Conservation (phyloP, 2,888 invertebrate genomes). For the Penaeus monodon region DNA sequence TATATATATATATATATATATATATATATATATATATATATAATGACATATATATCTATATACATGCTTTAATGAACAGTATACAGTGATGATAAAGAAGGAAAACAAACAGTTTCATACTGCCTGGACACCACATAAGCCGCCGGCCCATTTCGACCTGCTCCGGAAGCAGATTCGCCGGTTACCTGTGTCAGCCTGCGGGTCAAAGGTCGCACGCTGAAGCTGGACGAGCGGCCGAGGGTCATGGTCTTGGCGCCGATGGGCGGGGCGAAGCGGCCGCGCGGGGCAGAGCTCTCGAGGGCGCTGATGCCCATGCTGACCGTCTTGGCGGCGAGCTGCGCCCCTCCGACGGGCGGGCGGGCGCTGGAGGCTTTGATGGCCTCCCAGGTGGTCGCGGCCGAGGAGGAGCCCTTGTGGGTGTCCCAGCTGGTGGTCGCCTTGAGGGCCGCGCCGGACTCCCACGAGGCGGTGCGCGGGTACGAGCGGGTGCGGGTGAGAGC, state of each 20-base stretch:
- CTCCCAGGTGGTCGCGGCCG: slow-evolving; percentile 6
- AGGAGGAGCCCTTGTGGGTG: slow-evolving; percentile 1
- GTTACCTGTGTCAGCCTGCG: slow-evolving; percentile 27
- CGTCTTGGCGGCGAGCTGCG: no score
- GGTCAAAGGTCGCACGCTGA: slow-evolving; percentile 36
- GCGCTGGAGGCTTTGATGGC: background rate
- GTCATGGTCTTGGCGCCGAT: slow-evolving; percentile 40
- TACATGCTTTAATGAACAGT: background rate
- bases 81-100: background rate
- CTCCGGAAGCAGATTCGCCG: background rate
- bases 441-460: slow-evolving; percentile 35
- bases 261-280: slow-evolving; percentile 54
- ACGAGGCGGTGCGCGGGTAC: slow-evolving; percentile 21
- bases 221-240: slow-evolving; percentile 48
- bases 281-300: slow-evolving; percentile 38
- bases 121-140: background rate
- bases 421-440: slow-evolving; percentile 36
- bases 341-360: no score
- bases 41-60: background rate
- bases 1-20: background rate
- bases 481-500: slow-evolving; percentile 6
- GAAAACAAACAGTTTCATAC: no score
- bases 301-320: slow-evolving; percentile 24
- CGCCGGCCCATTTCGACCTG: background rate
- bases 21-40: background rate